Evolutionary conservation across 2,113 vertebrate species (phyloP).

Genomic region (Brachyhypopomus occidentalis): DNA sequence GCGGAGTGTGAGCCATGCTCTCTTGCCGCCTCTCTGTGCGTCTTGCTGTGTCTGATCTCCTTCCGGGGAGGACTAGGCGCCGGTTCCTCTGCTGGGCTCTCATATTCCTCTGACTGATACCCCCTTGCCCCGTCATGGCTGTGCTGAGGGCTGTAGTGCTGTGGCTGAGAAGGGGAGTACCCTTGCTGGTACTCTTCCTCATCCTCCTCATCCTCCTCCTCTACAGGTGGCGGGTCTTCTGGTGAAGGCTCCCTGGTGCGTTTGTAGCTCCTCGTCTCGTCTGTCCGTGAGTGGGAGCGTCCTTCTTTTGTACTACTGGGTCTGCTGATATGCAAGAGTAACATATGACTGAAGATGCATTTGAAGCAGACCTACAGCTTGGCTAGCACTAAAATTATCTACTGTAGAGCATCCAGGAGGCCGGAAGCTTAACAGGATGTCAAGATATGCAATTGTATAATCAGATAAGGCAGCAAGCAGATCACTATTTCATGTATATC

Average conservation of each 20-base stretch:
- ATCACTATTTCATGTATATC: background rate
- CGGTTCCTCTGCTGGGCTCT: constrained; percentile 76
- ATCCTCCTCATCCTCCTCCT: constrained; percentile 65
- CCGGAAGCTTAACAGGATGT: background rate
- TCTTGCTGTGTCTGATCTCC: constrained; percentile 62
- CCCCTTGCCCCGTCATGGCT: constrained; percentile 61
- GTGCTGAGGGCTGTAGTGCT: constrained; percentile 72
- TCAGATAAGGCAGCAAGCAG: background rate
- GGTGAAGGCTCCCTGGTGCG: constrained; percentile 75
- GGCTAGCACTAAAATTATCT: background rate
- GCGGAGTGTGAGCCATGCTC: constrained; percentile 63
- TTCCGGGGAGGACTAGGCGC: constrained; percentile 60
- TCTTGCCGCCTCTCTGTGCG: constrained; percentile 64
- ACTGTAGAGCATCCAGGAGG: background rate
- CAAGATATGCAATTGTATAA: background rate
- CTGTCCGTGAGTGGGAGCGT: constrained; percentile 56
- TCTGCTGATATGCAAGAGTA: constrained; percentile 51
- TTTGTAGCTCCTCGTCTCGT: constrained; percentile 62
- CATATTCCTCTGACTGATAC: constrained; percentile 74
- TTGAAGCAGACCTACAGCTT: background rate
- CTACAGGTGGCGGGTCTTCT: constrained; percentile 57
- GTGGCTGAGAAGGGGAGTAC: constrained; percentile 78
- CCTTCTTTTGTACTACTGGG: constrained; percentile 65
- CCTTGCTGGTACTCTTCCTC: constrained; percentile 78
- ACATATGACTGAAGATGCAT: background rate